phyloP scores from a whole-genome alignment of 37 sponge, comb jelly and placozoan genomes.

The Chondrilla cf. caribensis region DNA sequence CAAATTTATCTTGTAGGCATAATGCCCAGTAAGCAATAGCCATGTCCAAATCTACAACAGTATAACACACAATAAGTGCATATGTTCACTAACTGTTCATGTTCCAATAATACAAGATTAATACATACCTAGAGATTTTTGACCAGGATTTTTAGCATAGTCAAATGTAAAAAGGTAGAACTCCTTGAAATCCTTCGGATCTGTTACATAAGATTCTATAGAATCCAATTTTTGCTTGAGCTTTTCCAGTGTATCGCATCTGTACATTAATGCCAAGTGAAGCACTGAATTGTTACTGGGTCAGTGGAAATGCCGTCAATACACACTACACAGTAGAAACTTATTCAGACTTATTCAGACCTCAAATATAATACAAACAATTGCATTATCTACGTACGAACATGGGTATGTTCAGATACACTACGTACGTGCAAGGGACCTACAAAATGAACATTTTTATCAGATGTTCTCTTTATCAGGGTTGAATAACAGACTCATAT shows the following conservation, averaged over 20 bases:
- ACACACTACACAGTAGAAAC: no score
- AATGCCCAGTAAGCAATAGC: constrained; percentile 96
- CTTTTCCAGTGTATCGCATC: constrained; percentile 91
- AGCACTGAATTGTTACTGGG: no score
- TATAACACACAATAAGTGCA: not conserved
- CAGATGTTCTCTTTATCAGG: no score
- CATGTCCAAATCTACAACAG: constrained; percentile 84
- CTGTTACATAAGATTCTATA: constrained; percentile 79
- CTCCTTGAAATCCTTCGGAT: constrained; percentile 84
- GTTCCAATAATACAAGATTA: not conserved
- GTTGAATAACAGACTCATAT: no score
- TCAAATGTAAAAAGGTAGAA: constrained; percentile 95
- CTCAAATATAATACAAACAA: not conserved
- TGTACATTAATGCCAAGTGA: not conserved
- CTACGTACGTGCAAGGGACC: no score
- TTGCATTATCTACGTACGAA: no score
- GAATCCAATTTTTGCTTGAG: constrained; percentile 62
- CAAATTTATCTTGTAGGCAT: constrained; percentile 76
- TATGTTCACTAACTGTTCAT: not conserved
- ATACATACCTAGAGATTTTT: constrained; percentile 81
- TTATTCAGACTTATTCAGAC: not conserved
- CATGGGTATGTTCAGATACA: not conserved
- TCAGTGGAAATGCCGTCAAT: no score
- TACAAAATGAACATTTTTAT: no score
- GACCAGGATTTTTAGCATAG: constrained; percentile 95